Evolutionary conservation across 2,113 vertebrate species (phyloP).

Genomic region (Hiodon tergisus): DNA sequence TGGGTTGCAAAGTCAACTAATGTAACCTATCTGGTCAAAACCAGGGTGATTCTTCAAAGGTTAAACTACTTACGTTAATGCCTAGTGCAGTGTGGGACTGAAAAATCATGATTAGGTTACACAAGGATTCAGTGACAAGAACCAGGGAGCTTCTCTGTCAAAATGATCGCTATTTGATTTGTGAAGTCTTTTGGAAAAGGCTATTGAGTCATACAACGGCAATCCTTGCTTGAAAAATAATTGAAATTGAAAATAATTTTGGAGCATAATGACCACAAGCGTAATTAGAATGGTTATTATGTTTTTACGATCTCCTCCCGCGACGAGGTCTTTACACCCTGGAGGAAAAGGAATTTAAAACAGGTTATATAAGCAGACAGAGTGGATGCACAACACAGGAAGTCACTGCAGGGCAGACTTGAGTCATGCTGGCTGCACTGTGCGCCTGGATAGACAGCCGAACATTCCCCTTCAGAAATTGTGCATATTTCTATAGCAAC

Average conservation of each 20-base stretch:
- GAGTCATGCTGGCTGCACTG: conserved; percentile 17
- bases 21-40: not conserved
- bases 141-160: not conserved
- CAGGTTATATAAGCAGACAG: conserved; percentile 18
- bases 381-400: conserved; percentile 18
- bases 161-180: not conserved
- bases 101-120: no score
- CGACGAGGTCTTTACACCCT: not conserved
- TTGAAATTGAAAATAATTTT: not conserved
- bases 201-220: not conserved
- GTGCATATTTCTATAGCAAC: conserved; percentile 14
- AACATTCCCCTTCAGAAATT: conserved; percentile 10
- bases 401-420: conserved; percentile 1
- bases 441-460: conserved; percentile 11
- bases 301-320: not conserved
- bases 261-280: no score
- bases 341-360: conserved; percentile 6
- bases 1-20: no score
- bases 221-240: no score
- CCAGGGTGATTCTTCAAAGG: not conserved
- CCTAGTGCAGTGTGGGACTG: no score
- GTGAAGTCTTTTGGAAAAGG: not conserved
- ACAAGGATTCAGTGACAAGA: no score
- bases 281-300: no score
- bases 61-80: no score